phyloP scores from a whole-genome alignment of 2,797 vertebrate genomes.

The Valencia hispanica region DNA sequence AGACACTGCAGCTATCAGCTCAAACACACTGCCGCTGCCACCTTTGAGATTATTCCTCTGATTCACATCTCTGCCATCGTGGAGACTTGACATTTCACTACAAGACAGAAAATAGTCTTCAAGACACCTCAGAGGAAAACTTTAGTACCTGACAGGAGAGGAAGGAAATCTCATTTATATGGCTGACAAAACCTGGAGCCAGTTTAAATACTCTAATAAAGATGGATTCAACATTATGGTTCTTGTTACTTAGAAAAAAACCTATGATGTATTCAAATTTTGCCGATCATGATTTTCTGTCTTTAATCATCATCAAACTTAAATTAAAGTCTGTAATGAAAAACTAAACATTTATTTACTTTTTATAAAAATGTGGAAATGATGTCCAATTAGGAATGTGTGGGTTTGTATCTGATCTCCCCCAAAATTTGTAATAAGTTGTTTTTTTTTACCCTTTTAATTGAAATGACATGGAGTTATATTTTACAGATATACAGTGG shows the following conservation, averaged over 20 bases:
- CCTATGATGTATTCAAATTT: background rate
- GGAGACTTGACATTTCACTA: conserved; percentile 77
- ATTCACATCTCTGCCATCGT: conserved; percentile 70
- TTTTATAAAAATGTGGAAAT: background rate
- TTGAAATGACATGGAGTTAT: background rate
- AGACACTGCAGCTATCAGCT: conserved; percentile 66
- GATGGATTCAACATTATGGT: conserved; percentile 17
- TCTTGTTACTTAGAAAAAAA: background rate
- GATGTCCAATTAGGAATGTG: background rate
- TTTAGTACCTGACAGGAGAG: conserved; percentile 33
- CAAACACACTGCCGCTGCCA: conserved; percentile 53
- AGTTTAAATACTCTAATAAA: conserved; percentile 35
- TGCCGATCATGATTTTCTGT: background rate
- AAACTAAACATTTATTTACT: background rate
- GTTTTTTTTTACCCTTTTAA: background rate
- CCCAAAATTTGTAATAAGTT: too few relatives aligned
- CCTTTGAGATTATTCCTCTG: conserved; percentile 70
- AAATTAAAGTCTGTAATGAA: background rate
- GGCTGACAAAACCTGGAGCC: conserved; percentile 32
- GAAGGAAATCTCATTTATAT: conserved; percentile 30
- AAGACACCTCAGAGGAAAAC: conserved; percentile 66
- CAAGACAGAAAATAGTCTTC: conserved; percentile 70
- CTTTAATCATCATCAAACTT: background rate
- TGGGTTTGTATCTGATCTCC: too few relatives aligned
- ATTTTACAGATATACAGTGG: too few relatives aligned